Evolutionary conservation across 2,797 vertebrate species (phyloP), one percentile per base, ranked within the genome.

Genomic region (Capromys pilorides): DNA sequence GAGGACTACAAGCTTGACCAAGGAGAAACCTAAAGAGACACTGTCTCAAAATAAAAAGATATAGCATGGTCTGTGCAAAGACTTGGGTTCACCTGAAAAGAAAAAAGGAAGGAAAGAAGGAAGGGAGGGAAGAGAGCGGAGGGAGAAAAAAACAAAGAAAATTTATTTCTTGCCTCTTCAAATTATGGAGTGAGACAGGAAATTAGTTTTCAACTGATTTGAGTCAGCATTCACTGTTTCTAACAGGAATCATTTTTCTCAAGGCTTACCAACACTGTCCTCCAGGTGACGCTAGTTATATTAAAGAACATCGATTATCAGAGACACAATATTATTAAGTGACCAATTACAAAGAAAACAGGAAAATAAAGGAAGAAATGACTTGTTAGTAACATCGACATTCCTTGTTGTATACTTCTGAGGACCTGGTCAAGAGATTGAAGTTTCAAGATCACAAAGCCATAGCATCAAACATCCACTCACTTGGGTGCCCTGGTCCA

Each of bases 241-340:
- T 78, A 45, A 28, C 5, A 82, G 7, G 18, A 36, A 57, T 18
- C 21, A 61, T 59, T 86, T 94, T 71, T 61, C 94, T 88, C 5
- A 82, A 73, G 67, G 92, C 94, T 97, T 96, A 96, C 94, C 82
- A 1, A 92, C 31, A 81, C n/a, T 88, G 71, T 93, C 90, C 95
- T 96, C 93, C 94, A 96, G 94, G 88, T 94, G 96, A 93, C 13
- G n/a, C 94, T 93, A 88, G 54, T 26, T 26, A 88, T 36, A 88
- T 86, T 51, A 78, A 84, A 57, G 59, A 92, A 95, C 51, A 88
- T 36, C 31, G 59, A 45, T 77, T 41, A 82, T 28, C 54, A 93
- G 18, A 92, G 24, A 77, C 67, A 88, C 77, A 92, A 2, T 51
- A 66, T 87, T 88, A 91, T 57, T 84, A 85, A 61, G 85, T 49